A percentile compares a stretch with the other conserved stretches of the same genome.
phyloP scores from a whole-genome alignment of 2,888 invertebrate genomes.

The Pecten maximus region DNA sequence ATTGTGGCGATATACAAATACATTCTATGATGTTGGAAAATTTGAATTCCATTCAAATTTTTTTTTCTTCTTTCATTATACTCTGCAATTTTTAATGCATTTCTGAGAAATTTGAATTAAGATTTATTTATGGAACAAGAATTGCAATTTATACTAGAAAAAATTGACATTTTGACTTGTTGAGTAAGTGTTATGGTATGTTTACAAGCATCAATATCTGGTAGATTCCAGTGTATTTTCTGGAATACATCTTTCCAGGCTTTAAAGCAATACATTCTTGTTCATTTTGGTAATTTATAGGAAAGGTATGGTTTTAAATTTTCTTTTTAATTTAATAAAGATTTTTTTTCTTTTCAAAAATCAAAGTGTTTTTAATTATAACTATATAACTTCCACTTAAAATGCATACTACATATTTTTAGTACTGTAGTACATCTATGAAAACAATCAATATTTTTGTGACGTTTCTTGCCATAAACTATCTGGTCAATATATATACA shows the following conservation, averaged over 20 bases:
- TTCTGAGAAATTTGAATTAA: background rate
- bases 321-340: background rate
- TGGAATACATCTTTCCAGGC: background rate
- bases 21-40: background rate
- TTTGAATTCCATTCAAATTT: background rate
- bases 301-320: background rate
- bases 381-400: background rate
- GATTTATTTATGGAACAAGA: background rate
- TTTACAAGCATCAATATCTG: background rate
- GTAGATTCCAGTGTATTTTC: background rate
- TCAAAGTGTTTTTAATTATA: background rate
- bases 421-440: background rate
- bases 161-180: background rate
- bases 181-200: background rate
- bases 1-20: background rate
- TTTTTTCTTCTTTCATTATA: background rate
- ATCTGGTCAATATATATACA: slow-evolving; percentile 26
- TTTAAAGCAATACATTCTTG: background rate
- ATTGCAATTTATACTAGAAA: background rate
- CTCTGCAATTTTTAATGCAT: background rate
- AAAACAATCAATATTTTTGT: slow-evolving; percentile 17
- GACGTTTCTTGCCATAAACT: slow-evolving; percentile 9
- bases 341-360: background rate
- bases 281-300: background rate
- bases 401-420: background rate